Evolutionary conservation across 92 coral and sea anemone species (phyloP), one percentile per base, ranked within the genome.

Genomic region (Epizoanthus illoricatus): DNA sequence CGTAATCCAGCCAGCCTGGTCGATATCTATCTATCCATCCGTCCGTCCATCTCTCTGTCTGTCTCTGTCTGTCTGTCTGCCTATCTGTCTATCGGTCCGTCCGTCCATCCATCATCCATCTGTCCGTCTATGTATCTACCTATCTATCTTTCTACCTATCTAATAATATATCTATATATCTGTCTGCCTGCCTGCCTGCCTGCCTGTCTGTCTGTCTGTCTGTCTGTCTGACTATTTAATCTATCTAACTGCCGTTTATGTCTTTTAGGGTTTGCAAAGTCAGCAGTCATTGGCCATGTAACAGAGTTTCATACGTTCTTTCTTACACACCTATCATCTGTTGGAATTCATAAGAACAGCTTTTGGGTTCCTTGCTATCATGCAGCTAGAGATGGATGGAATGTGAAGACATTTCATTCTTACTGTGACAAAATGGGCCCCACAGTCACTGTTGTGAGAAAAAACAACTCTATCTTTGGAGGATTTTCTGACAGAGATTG

Each of bases 401-500:
- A 13, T 5, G 13, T 40, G 20, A 45, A 24, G 7, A 36, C 39
- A 10, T 88, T 88, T 49, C 85, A 83, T 78, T 18, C 33, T 16
- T 28, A 71, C 4, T 88, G 90, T 75, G 71, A 69, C 55, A 20
- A 8, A 33, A 65, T 61, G 33, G 87, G 90, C 7, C 90, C 90
- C 9, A 87, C 90, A 12, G 78, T 87, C 24, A 63, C 79, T 11
- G 28, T 87, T 33, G 76, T 84, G 45, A 73, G 85, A 16, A 76
- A 76, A 21, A 59, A 69, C 45, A 24, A 76, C 54, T 70, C 71
- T 15, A 61, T 87, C 24, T 84, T 87, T 78, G 90, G 88, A 28
- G 90, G 79, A 65, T 87, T 66, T 75, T 84, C 84, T 54, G 90
- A 87, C 57, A 78, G 86, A 63, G 81, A 71, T 65, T 87, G 90